A percentile compares a stretch with the other conserved stretches of the same genome.
Evolutionary conservation across 2,888 invertebrate genomes (phyloP).

Genomic region (Cheilosia soror): DNA sequence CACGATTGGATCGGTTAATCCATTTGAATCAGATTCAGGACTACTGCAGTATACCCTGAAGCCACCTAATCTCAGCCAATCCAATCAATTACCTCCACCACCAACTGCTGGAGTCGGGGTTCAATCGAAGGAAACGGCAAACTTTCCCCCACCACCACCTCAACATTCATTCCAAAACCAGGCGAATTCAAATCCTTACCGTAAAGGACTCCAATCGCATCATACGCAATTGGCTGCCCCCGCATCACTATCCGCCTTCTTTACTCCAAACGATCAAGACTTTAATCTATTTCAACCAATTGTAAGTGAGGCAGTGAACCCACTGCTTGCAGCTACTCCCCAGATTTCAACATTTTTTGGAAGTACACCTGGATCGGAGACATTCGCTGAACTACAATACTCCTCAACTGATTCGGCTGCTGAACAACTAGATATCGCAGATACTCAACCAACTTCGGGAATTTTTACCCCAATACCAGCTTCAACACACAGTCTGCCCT

Average conservation of each 20-base stretch:
- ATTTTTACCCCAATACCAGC: slow-evolving; percentile 6
- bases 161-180: slow-evolving; percentile 54
- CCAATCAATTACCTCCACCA: slow-evolving; percentile 47
- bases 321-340: neutral
- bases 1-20: slow-evolving; percentile 14
- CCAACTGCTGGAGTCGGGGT: slow-evolving; percentile 35
- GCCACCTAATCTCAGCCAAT: slow-evolving; percentile 12
- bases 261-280: slow-evolving; percentile 45
- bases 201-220: slow-evolving; percentile 49
- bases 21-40: neutral
- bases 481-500: neutral
- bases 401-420: neutral
- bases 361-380: neutral
- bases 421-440: neutral
- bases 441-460: neutral
- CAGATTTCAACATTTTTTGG: slow-evolving; percentile 27
- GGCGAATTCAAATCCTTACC: slow-evolving; percentile 53
- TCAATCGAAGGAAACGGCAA: slow-evolving; percentile 59
- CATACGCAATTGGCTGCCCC: slow-evolving; percentile 36
- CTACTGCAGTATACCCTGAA: neutral
- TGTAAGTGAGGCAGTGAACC: neutral
- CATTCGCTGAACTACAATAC: neutral
- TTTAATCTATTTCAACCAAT: slow-evolving; percentile 31
- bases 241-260: slow-evolving; percentile 44
- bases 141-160: slow-evolving; percentile 70